These are phyloP conservation scores for Drosophila bunnanda DNA, from an alignment of 2,888 invertebrate genomes.

Conservation along the genomic window DNA sequence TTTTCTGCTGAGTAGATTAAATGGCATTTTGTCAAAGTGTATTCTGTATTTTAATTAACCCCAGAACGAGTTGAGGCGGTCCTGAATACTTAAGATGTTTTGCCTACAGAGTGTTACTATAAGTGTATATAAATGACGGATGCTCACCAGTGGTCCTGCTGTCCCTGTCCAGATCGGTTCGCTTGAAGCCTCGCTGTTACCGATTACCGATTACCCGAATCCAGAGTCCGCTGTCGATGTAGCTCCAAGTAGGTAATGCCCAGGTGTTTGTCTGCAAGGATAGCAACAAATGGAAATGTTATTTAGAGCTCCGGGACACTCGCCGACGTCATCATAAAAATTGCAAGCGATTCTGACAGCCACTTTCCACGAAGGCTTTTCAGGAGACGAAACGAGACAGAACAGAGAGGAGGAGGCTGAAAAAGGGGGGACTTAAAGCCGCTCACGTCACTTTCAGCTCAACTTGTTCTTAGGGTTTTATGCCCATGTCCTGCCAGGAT, in stretches of 20 bases:
- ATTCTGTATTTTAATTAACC: conserved; percentile 69
- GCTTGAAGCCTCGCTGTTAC: no score
- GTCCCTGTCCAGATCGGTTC: conserved; percentile 1
- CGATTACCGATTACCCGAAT: neutral
- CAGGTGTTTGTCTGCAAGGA: conserved; percentile 57
- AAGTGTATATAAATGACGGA: no score
- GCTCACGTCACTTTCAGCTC: conserved; percentile 46
- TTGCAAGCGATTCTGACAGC: conserved; percentile 34
- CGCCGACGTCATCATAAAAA: conserved; percentile 25
- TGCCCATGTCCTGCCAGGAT: conserved; percentile 19
- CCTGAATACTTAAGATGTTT: conserved; percentile 34
- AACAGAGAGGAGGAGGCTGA: neutral
- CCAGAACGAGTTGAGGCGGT: neutral
- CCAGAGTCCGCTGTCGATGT: conserved; percentile 22
- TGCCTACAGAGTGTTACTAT: neutral
- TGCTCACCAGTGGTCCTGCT: conserved; percentile 32
- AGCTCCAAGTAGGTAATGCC: conserved; percentile 48
- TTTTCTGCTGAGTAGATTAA: conserved; percentile 64
- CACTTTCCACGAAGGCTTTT: conserved; percentile 19
- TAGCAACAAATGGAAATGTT: conserved; percentile 34
- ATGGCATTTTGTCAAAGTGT: conserved; percentile 76
- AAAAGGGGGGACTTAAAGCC: conserved; percentile 15
- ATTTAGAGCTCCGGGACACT: conserved; percentile 31
- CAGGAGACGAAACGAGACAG: neutral
- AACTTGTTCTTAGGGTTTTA: conserved; percentile 41